These are phyloP conservation scores for Diarsia rubi DNA, from an alignment of 2,888 invertebrate genomes.

Conservation along the genomic window DNA sequence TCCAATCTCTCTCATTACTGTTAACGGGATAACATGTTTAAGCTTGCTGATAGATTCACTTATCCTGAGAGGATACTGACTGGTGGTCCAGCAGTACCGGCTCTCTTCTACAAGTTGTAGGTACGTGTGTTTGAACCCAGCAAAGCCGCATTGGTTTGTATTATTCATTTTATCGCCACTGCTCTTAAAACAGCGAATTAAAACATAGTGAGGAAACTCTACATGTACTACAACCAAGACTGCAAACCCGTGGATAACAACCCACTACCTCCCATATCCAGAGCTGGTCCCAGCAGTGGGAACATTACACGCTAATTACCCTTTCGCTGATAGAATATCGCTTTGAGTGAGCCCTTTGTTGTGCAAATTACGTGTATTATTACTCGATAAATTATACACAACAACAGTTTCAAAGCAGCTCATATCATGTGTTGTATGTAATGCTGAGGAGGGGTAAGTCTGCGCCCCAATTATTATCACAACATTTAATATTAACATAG, in stretches of 20 bases:
- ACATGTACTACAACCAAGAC: not conserved
- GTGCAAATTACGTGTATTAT: not conserved
- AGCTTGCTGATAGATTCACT: not conserved
- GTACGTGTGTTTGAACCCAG: not conserved
- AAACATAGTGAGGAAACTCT: not conserved
- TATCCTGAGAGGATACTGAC: not conserved
- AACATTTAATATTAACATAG: not conserved
- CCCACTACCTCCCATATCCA: not conserved
- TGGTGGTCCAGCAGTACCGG: not conserved
- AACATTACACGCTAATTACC: not conserved
- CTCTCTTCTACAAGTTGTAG: not conserved
- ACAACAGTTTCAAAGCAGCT: not conserved
- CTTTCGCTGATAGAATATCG: not conserved
- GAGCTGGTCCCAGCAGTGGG: not conserved
- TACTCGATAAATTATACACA: not conserved
- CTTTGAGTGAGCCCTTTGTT: not conserved
- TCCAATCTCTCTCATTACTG: not conserved
- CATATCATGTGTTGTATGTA: not conserved
- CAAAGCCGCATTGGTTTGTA: not conserved
- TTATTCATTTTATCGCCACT: not conserved
- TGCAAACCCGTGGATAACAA: not conserved
- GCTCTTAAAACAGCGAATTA: not conserved
- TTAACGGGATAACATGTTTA: not conserved
- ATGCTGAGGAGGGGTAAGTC: not conserved
- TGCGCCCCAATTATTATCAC: not conserved